phyloP scores from a whole-genome alignment of 2,113 vertebrate genomes.

The Colistium nudipinnis region DNA sequence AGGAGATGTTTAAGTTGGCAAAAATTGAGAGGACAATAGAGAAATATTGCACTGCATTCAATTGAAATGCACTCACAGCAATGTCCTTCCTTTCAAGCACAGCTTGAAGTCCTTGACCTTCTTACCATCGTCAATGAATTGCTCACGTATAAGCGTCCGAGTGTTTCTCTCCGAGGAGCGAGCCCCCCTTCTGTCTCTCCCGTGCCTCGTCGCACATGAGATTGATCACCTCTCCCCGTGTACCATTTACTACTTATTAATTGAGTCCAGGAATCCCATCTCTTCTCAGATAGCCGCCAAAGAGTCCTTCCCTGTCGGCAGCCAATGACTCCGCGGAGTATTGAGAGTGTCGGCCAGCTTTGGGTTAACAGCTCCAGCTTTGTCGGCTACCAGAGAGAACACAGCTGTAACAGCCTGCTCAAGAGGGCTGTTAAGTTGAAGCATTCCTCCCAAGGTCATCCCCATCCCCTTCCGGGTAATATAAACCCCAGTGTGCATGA shows the following conservation, averaged over 20 bases:
- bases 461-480: slow-evolving; percentile 7
- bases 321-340: slow-evolving; percentile 34
- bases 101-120: slow-evolving; percentile 54
- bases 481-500: slow-evolving; percentile 57
- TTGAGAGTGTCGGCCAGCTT: slow-evolving; percentile 28
- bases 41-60: no score
- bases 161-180: neutral
- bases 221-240: slow-evolving; percentile 60
- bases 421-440: slow-evolving; percentile 49
- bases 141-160: slow-evolving; percentile 18
- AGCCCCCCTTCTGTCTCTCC: neutral
- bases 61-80: no score
- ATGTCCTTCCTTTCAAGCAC: neutral
- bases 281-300: slow-evolving; percentile 6
- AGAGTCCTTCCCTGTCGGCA: slow-evolving; percentile 14
- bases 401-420: slow-evolving; percentile 30
- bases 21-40: slow-evolving; percentile 2
- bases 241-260: slow-evolving; percentile 46
- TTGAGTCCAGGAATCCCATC: slow-evolving; percentile 53
- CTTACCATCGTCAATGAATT: slow-evolving; percentile 19
- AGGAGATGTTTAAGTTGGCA: slow-evolving; percentile 27
- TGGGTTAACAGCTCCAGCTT: slow-evolving; percentile 36
- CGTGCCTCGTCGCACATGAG: slow-evolving; percentile 11
- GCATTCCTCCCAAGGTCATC: slow-evolving; percentile 61
- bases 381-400: slow-evolving; percentile 47